phyloP scores from a whole-genome alignment of 2,113 vertebrate genomes.

The Otus sunia region DNA sequence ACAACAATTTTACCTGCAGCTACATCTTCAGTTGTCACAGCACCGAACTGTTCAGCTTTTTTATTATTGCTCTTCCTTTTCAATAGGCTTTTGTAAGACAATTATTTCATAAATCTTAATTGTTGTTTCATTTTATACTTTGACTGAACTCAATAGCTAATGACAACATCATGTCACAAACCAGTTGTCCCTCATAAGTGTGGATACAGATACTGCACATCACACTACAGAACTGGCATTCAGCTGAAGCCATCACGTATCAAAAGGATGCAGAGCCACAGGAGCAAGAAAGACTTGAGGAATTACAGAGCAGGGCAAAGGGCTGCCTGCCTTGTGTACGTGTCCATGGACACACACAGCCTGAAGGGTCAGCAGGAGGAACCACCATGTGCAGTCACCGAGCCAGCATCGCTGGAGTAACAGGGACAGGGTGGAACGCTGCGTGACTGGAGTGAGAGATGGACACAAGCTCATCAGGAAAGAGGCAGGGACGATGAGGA shows the following conservation, averaged over 20 bases:
- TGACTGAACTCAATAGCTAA: not conserved
- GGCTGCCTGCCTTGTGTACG: not conserved
- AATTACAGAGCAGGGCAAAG: not conserved
- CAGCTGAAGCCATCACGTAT: not conserved
- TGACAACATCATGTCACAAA: not conserved
- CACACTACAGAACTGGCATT: not conserved
- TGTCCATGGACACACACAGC: not conserved
- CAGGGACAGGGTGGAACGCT: not conserved
- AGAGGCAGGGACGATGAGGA: not conserved
- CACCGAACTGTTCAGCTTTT: not conserved
- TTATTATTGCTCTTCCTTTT: not conserved
- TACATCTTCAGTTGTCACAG: not conserved
- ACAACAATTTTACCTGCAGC: slow-evolving; percentile 34
- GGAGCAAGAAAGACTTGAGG: not conserved
- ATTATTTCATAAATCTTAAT: not conserved
- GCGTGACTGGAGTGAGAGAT: fast-evolving
- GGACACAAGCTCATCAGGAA: not conserved
- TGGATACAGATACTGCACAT: not conserved
- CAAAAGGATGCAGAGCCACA: not conserved
- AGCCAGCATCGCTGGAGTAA: fast-evolving
- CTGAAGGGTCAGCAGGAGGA: not conserved
- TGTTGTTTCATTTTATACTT: not conserved
- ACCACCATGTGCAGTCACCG: not conserved
- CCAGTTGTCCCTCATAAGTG: not conserved
- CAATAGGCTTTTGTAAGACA: not conserved